Evolutionary conservation across 1,140 invertebrate species (phyloP).

Genomic region (Euwallacea fornicatus): DNA sequence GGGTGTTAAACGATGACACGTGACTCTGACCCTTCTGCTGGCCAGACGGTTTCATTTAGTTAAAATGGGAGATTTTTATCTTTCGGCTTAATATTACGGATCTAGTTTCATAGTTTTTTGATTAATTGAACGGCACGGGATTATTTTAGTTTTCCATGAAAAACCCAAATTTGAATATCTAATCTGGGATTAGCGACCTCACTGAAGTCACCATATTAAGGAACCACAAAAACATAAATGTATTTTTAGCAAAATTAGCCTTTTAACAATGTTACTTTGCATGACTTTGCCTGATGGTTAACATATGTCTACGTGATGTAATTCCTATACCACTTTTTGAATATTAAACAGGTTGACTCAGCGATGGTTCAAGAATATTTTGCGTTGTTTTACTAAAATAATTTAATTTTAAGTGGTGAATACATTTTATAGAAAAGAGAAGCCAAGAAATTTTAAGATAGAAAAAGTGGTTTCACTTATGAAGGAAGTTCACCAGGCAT

Average conservation of each 20-base stretch:
- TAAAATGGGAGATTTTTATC: conserved; percentile 19
- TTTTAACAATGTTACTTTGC: neutral
- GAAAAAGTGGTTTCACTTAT: too few relatives aligned
- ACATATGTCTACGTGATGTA: conserved; percentile 18
- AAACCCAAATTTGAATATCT: neutral
- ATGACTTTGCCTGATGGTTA: too few relatives aligned
- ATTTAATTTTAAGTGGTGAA: neutral
- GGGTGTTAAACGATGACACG: conserved; percentile 27
- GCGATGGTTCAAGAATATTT: neutral
- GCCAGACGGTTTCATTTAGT: conserved; percentile 11
- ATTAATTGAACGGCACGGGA: neutral
- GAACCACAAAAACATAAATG: neutral
- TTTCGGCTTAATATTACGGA: neutral
- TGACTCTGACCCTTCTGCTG: conserved; percentile 7
- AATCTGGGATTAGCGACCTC: neutral
- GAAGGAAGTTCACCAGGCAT: too few relatives aligned
- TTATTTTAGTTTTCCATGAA: neutral
- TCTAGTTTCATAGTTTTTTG: neutral
- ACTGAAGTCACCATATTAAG: neutral
- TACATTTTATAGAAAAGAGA: too few relatives aligned
- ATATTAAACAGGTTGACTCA: neutral
- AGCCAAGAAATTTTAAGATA: too few relatives aligned
- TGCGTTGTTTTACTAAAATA: neutral
- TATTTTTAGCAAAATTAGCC: neutral
- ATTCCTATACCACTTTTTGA: conserved; percentile 10